Conservation (phyloP, 2,113 vertebrate genomes). For the Mus spicilegus region DNA sequence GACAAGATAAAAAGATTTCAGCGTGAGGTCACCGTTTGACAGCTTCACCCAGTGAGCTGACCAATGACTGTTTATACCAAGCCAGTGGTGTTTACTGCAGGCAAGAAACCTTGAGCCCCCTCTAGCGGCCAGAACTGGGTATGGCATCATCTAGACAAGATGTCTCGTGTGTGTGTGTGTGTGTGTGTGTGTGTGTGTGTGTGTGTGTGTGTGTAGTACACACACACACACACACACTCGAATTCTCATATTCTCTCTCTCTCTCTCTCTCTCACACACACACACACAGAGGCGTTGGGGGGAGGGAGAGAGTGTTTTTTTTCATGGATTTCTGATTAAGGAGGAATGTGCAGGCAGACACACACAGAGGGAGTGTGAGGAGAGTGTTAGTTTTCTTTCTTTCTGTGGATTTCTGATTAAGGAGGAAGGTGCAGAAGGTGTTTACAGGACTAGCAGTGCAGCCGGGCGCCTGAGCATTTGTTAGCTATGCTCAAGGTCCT, state of each 20-base stretch:
- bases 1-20: constrained; percentile 1
- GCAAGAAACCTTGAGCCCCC: constrained; percentile 55
- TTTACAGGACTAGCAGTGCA: neutral
- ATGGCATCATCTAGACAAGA: neutral
- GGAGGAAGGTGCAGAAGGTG: constrained; percentile 14
- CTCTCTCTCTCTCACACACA: too few relatives aligned
- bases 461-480: neutral
- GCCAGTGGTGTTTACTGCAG: neutral
- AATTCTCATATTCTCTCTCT: too few relatives aligned
- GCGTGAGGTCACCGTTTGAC: neutral
- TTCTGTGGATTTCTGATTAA: neutral
- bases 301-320: too few relatives aligned
- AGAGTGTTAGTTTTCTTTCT: too few relatives aligned
- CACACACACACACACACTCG: too few relatives aligned
- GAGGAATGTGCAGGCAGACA: neutral
- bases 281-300: too few relatives aligned
- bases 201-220: too few relatives aligned
- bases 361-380: too few relatives aligned
- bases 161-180: neutral
- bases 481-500: neutral
- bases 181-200: too few relatives aligned
- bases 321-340: neutral
- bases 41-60: neutral
- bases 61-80: neutral
- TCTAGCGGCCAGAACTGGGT: constrained; percentile 54